Base-by-base conservation (phyloP, 2,888 invertebrate species). In the Apotomis capreana region DNA sequence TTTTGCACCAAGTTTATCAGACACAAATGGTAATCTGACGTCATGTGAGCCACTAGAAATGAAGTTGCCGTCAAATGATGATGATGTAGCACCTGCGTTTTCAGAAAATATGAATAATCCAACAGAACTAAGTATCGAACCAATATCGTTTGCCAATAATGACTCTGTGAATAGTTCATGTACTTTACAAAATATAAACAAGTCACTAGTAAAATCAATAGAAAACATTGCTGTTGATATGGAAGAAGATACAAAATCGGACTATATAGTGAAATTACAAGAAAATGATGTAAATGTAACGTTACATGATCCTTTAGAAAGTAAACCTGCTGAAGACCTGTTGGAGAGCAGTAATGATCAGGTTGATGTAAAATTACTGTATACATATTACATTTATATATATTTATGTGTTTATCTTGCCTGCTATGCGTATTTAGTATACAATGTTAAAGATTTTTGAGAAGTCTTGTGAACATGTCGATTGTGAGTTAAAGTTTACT, bases 291-390 rank as follows among this genome's bases (percentile, higher is more conserved):
- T 37, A 57, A 58, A 58, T 63, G 10, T 72, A 46, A 68, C 37
- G n/a, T 5, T 58, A 58, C 37, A 72, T 64, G 68, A 70, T 70
- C 68, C 78, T 57, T 68, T 72, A 69, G 51, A 76, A 76, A 74
- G 75, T 75, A 80, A 82, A 69, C 75, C 75, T 68, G 75, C 79
- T 70, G 87, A 86, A 83, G 87, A 86, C 73, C 78, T 81, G 75
- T 77, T 77, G 73, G 81, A 76, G 80, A 82, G 79, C 80, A 82
- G 87, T 77, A 80, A 84, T 77, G 83, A 89, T 83, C 88, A 92
- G 92, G 92, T 92, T 84, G 84, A 89, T 86, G 84, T 89, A 83
- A 90, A 89, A 87, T 89, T 89, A 89, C 83, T 90, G 84, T 90
- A 85, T 84, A 86, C 83, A 87, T 89, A 87, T 81, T 90, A 90